Evolutionary conservation across 2,797 vertebrate species (phyloP).

Genomic region (Myotis findleyi): DNA sequence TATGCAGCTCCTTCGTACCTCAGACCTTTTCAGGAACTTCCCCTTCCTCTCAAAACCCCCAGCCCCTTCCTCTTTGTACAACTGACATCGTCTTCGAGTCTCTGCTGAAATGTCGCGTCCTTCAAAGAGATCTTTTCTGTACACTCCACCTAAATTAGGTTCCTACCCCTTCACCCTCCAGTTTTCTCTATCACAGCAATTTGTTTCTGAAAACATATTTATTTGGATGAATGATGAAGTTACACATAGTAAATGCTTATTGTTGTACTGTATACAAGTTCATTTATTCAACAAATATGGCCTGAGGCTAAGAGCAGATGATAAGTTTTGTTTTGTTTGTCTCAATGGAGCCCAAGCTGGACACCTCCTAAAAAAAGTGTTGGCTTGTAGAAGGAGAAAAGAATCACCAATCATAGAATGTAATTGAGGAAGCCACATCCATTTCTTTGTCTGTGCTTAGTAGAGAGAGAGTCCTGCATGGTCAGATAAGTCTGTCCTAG

Average conservation of each 20-base stretch:
- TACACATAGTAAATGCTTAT: not conserved
- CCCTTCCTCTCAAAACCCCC: not conserved
- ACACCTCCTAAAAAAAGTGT: conserved; percentile 9
- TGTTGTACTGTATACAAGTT: not conserved
- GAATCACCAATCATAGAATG: conserved; percentile 18
- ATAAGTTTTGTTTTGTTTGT: conserved; percentile 38
- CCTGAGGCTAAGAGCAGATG: not conserved
- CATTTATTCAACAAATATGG: not conserved
- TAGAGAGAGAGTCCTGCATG: not conserved
- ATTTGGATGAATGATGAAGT: not conserved
- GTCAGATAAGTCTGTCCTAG: not conserved
- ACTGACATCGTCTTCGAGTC: not conserved
- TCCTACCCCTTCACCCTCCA: not conserved
- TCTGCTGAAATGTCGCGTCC: not conserved
- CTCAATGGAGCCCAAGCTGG: not conserved
- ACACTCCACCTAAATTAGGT: not conserved
- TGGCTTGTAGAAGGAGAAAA: conserved; percentile 13
- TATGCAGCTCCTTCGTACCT: not conserved
- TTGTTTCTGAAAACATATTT: not conserved
- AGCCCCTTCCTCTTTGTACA: not conserved
- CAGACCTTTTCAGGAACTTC: not conserved
- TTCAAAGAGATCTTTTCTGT: conserved; percentile 5
- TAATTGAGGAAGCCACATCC: not conserved
- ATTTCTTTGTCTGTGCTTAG: not conserved
- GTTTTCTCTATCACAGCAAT: not conserved